These are phyloP conservation scores for Pantherophis vulpinus DNA, from an alignment of 2,797 vertebrate species.

Conservation along the genomic window DNA sequence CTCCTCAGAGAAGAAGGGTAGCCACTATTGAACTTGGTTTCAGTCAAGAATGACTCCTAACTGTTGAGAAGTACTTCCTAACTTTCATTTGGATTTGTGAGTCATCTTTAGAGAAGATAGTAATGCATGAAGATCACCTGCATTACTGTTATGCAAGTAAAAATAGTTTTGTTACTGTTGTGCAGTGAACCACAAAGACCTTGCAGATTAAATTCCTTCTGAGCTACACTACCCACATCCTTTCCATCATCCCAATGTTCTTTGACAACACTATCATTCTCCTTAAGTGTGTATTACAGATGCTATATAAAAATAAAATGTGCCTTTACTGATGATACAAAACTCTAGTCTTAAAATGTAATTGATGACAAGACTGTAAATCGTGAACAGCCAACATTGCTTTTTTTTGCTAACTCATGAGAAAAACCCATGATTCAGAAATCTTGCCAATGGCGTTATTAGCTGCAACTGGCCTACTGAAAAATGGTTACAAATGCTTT, in stretches of 20 bases:
- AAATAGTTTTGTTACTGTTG: background rate
- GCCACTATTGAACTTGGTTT: background rate
- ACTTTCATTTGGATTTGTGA: background rate
- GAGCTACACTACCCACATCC: background rate
- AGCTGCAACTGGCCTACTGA: background rate
- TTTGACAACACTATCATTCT: conserved; percentile 42
- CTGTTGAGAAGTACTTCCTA: background rate
- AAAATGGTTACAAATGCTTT: conserved; percentile 16
- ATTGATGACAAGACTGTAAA: conserved; percentile 52
- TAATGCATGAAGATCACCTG: background rate
- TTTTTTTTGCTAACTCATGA: conserved; percentile 62
- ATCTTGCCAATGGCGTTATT: conserved; percentile 40
- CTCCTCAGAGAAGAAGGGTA: background rate
- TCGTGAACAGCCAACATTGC: background rate
- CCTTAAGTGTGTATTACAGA: conserved; percentile 53
- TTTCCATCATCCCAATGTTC: conserved; percentile 21
- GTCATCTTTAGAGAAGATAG: background rate
- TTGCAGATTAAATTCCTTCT: conserved; percentile 24
- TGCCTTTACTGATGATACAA: conserved; percentile 53
- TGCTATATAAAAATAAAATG: conserved; percentile 59
- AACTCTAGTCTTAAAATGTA: conserved; percentile 41
- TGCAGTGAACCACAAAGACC: background rate
- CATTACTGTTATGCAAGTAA: background rate
- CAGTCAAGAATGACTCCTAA: background rate
- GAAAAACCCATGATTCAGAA: conserved; percentile 58